phyloP scores from a whole-genome alignment of 37 sponge, comb jelly and placozoan species.

The Cliona cf. orientalis region DNA sequence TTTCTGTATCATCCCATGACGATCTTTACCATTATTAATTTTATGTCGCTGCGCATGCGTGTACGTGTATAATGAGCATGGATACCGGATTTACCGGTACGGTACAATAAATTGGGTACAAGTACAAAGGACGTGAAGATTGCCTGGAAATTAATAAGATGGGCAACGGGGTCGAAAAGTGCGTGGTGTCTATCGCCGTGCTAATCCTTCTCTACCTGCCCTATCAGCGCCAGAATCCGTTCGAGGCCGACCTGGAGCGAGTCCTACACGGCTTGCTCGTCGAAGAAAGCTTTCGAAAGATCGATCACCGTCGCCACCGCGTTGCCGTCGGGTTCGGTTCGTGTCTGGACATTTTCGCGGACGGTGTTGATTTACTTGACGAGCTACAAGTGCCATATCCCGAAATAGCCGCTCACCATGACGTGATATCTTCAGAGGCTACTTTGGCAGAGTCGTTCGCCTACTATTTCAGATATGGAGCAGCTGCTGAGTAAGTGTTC shows the following conservation, averaged over 20 bases:
- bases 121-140: too few relatives aligned
- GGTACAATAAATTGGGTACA: too few relatives aligned
- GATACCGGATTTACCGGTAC: too few relatives aligned
- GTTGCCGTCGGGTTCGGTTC: slow-evolving; percentile 79
- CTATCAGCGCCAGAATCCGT: not conserved
- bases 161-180: slow-evolving; percentile 20
- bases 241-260: slow-evolving; percentile 12
- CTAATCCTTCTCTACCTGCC: slow-evolving; percentile 18
- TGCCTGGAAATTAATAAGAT: too few relatives aligned
- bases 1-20: too few relatives aligned
- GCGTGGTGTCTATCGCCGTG: not conserved
- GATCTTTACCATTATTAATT: too few relatives aligned
- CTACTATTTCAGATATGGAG: slow-evolving; percentile 56
- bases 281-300: slow-evolving; percentile 17
- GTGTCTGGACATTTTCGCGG: slow-evolving; percentile 43
- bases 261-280: slow-evolving; percentile 24
- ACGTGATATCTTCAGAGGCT: slow-evolving; percentile 8
- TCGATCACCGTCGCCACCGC: slow-evolving; percentile 13
- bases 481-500: slow-evolving; percentile 71
- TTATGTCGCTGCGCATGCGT: too few relatives aligned
- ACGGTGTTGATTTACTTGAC: slow-evolving; percentile 47
- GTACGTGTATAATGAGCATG: too few relatives aligned
- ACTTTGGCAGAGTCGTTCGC: slow-evolving; percentile 61
- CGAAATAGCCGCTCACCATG: slow-evolving; percentile 37
- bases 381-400: slow-evolving; percentile 31